Evolutionary conservation across 2,797 vertebrate genomes (phyloP).

Genomic region (Gambelia wislizenii): DNA sequence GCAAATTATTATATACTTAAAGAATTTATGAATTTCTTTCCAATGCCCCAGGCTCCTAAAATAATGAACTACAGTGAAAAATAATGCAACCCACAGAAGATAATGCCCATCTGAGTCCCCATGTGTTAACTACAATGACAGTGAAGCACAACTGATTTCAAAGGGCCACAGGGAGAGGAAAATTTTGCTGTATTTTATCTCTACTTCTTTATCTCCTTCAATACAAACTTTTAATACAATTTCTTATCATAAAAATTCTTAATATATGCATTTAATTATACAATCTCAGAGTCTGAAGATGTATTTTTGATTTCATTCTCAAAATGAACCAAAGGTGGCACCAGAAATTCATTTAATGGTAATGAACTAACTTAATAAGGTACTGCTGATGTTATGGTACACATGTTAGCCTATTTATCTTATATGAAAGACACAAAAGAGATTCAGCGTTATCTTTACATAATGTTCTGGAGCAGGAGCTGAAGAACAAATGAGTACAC

Average conservation of each 20-base stretch:
- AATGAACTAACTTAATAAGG: constrained; percentile 32
- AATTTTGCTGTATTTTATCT: background rate
- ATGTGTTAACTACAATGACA: background rate
- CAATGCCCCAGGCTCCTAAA: too few relatives aligned
- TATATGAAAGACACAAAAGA: background rate
- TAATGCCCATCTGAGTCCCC: background rate
- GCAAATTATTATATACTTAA: background rate
- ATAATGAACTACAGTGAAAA: background rate
- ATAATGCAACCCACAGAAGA: background rate
- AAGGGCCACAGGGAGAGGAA: too few relatives aligned
- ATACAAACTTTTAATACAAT: background rate
- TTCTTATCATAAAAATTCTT: background rate
- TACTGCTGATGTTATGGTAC: constrained; percentile 10
- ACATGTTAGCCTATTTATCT: background rate
- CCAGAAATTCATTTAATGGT: constrained; percentile 66
- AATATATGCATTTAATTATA: background rate
- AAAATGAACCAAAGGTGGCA: constrained; percentile 67
- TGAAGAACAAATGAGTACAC: background rate
- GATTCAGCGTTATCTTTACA: background rate
- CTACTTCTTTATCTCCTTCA: background rate
- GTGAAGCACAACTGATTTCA: background rate
- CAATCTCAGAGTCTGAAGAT: background rate
- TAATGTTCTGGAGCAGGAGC: background rate
- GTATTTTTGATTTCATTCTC: constrained; percentile 59
- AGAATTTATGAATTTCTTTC: too few relatives aligned